These are phyloP conservation scores for Acrossocheilus fasciatus DNA, from an alignment of 2,797 vertebrate genomes.

Conservation along the genomic window DNA sequence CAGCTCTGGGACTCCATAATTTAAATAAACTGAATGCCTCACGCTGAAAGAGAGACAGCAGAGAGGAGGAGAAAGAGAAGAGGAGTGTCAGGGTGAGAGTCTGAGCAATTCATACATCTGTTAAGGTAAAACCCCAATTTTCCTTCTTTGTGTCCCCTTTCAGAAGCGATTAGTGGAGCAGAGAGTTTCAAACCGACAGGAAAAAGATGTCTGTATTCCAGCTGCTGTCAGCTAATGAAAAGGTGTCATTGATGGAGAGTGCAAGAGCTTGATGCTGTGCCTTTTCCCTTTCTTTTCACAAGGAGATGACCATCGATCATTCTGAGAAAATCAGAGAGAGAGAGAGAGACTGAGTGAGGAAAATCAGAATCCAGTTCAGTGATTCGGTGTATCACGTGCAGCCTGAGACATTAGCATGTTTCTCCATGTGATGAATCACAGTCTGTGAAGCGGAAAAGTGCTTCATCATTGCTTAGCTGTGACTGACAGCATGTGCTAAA, in stretches of 20 bases:
- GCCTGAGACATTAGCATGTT: conserved; percentile 20
- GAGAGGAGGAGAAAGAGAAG: conserved; percentile 14
- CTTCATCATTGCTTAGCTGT: conserved; percentile 9
- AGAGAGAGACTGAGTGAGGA: conserved; percentile 53
- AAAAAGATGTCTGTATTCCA: conserved; percentile 82
- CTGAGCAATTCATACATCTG: conserved; percentile 63
- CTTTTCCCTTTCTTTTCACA: conserved; percentile 64
- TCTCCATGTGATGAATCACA: conserved; percentile 1
- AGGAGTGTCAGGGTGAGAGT: conserved; percentile 54
- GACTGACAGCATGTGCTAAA: conserved; percentile 19
- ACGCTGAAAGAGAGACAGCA: conserved; percentile 35
- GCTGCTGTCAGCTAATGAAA: conserved; percentile 84
- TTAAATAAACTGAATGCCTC: conserved; percentile 33
- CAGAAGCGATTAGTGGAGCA: conserved; percentile 75
- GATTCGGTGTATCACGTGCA: conserved; percentile 59
- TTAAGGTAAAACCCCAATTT: conserved; percentile 80
- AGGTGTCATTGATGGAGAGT: conserved; percentile 78
- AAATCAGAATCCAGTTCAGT: conserved; percentile 40
- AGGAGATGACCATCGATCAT: conserved; percentile 83
- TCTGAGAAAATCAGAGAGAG: conserved; percentile 53
- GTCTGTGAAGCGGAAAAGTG: conserved; percentile 12
- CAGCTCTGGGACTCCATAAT: conserved; percentile 2
- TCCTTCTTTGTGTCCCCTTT: conserved; percentile 75
- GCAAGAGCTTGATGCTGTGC: conserved; percentile 56
- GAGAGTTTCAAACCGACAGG: conserved; percentile 78